A percentile compares a stretch with the other conserved stretches of the same genome.
Evolutionary conservation across 2,797 vertebrate genomes (phyloP).

Genomic region (Siniperca undulata): DNA sequence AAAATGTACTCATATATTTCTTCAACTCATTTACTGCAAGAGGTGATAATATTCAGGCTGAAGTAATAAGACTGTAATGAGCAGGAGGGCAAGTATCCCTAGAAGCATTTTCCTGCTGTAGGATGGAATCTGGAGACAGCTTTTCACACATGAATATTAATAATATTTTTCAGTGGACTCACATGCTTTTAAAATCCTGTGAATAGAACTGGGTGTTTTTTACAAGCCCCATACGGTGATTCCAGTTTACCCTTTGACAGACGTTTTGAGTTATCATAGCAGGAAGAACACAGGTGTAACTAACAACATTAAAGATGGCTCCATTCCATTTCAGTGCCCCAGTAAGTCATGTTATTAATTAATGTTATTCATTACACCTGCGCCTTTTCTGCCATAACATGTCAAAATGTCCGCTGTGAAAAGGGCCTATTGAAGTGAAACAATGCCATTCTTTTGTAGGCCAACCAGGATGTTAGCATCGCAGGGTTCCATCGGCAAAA

Average conservation of each 20-base stretch:
- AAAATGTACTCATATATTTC: constrained; percentile 34
- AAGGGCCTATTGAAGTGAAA: neutral
- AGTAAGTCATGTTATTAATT: neutral
- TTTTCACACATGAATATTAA: neutral
- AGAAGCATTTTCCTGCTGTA: constrained; percentile 23
- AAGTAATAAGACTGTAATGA: constrained; percentile 59
- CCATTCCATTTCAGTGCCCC: neutral
- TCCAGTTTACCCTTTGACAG: neutral
- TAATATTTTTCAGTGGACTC: constrained; percentile 14
- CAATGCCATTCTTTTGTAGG: too few species aligned
- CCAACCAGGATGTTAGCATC: too few species aligned
- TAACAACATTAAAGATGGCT: neutral
- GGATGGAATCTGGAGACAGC: constrained; percentile 21
- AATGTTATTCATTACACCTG: neutral
- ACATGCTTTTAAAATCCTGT: neutral
- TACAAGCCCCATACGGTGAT: neutral
- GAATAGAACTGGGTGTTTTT: neutral
- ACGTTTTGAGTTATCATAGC: neutral
- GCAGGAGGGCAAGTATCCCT: constrained; percentile 55
- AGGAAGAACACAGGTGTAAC: too few species aligned
- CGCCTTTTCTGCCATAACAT: neutral
- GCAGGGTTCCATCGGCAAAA: too few species aligned
- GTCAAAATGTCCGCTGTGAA: neutral
- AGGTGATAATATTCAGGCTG: constrained; percentile 57
- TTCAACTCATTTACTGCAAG: constrained; percentile 54